phyloP scores from a whole-genome alignment of 2,888 invertebrate species.

The Hyposoter didymator region DNA sequence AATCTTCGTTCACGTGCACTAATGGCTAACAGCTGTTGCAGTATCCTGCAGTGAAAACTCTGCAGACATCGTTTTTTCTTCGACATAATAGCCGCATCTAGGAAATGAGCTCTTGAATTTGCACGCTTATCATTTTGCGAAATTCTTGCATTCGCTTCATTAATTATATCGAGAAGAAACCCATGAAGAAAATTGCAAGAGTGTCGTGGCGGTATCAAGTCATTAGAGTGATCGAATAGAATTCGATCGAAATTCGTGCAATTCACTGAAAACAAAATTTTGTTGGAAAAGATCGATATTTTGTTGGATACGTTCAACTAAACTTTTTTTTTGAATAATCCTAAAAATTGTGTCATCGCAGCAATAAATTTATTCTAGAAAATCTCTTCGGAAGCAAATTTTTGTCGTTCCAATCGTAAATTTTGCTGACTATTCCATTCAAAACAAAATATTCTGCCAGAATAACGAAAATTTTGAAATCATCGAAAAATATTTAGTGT shows the following conservation, averaged over 20 bases:
- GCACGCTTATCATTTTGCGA: slow-evolving; percentile 24
- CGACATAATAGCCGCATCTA: slow-evolving; percentile 15
- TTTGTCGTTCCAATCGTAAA: no score
- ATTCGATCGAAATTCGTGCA: neutral
- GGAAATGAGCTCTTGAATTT: slow-evolving; percentile 31
- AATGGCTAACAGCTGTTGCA: slow-evolving; percentile 57
- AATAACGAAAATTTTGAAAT: no score
- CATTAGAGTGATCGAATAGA: neutral
- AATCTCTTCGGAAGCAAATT: no score
- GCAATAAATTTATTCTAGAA: no score
- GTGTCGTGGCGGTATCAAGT: neutral
- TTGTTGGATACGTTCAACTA: no score
- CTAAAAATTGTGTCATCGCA: no score
- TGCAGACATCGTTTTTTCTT: slow-evolving; percentile 13
- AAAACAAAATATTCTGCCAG: no score
- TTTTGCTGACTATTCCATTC: no score
- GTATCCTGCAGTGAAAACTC: slow-evolving; percentile 31
- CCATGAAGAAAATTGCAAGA: slow-evolving; percentile 16
- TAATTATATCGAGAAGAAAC: slow-evolving; percentile 48
- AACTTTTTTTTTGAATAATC: no score
- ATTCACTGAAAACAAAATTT: no score
- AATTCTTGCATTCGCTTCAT: slow-evolving; percentile 47
- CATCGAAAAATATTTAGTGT: no score
- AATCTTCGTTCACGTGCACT: slow-evolving; percentile 43
- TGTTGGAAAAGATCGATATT: no score